Conservation (phyloP, 2,888 invertebrate species). For the Apamea crenata region DNA sequence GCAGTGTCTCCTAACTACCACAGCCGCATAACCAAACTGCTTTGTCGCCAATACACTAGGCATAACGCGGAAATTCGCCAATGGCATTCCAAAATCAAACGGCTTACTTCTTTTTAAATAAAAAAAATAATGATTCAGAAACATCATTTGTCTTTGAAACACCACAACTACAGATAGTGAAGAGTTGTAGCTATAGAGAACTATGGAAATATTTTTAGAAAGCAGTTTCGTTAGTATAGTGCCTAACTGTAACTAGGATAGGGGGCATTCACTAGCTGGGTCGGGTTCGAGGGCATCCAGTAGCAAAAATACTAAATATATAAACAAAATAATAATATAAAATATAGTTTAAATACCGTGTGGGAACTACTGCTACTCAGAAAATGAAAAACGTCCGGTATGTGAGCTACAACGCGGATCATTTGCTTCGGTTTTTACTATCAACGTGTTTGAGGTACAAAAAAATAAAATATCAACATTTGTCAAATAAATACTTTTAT, state of each 20-base stretch:
- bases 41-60: conserved; percentile 78
- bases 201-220: conserved; percentile 73
- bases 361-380: conserved; percentile 84
- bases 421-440: conserved; percentile 48
- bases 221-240: conserved; percentile 86
- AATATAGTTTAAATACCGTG: conserved; percentile 80
- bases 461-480: conserved; percentile 83
- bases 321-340: conserved; percentile 76
- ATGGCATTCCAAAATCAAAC: conserved; percentile 84
- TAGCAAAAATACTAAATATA: conserved; percentile 84
- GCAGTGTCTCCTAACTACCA: conserved; percentile 50
- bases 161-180: conserved; percentile 81
- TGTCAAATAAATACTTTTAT: conserved; percentile 89
- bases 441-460: conserved; percentile 73
- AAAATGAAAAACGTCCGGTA: conserved; percentile 83
- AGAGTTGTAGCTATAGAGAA: conserved; percentile 76
- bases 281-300: conserved; percentile 88
- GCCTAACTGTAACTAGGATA: conserved; percentile 84
- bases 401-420: conserved; percentile 86
- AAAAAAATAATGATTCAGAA: not conserved
- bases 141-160: conserved; percentile 81
- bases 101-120: conserved; percentile 12
- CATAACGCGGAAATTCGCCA: conserved; percentile 69
- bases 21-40: conserved; percentile 80
- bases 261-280: conserved; percentile 89